Evolutionary conservation across 2,888 invertebrate species (phyloP).

Genomic region (Synanthedon formicaeformis): DNA sequence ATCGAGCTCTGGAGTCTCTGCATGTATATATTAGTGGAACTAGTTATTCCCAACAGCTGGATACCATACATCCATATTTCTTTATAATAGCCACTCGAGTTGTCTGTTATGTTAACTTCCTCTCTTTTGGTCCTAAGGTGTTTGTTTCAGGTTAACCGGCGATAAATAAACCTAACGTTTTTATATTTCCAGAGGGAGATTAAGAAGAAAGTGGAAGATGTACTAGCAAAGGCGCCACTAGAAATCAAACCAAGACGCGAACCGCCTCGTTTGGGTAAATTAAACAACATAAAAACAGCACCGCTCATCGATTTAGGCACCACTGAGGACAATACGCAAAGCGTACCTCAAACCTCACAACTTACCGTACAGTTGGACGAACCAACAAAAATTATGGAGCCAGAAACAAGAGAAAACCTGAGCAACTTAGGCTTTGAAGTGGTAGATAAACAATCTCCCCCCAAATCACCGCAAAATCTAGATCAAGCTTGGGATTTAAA

Average conservation of each 20-base stretch:
- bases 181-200: constrained; percentile 74
- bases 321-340: constrained; percentile 3
- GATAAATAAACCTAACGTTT: too few relatives aligned
- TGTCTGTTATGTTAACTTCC: too few relatives aligned
- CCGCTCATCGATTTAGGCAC: constrained; percentile 39
- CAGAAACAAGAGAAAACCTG: constrained; percentile 27
- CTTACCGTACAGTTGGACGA: background rate
- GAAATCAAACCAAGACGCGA: constrained; percentile 55
- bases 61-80: too few relatives aligned
- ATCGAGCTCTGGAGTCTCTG: too few relatives aligned
- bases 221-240: constrained; percentile 81
- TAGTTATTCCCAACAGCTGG: too few relatives aligned
- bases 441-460: constrained; percentile 38
- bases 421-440: constrained; percentile 44
- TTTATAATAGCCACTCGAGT: too few relatives aligned
- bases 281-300: constrained; percentile 26
- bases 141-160: too few relatives aligned
- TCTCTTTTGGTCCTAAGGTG: too few relatives aligned
- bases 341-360: background rate
- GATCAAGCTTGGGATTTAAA: constrained; percentile 46
- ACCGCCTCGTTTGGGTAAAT: constrained; percentile 38
- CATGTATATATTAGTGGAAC: too few relatives aligned
- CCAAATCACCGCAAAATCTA: constrained; percentile 35
- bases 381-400: background rate
- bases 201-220: constrained; percentile 76